Evolutionary conservation across 64 coral and sea anemone species (phyloP), one percentile per base, ranked within the genome.

Genomic region (Montipora capricornis): DNA sequence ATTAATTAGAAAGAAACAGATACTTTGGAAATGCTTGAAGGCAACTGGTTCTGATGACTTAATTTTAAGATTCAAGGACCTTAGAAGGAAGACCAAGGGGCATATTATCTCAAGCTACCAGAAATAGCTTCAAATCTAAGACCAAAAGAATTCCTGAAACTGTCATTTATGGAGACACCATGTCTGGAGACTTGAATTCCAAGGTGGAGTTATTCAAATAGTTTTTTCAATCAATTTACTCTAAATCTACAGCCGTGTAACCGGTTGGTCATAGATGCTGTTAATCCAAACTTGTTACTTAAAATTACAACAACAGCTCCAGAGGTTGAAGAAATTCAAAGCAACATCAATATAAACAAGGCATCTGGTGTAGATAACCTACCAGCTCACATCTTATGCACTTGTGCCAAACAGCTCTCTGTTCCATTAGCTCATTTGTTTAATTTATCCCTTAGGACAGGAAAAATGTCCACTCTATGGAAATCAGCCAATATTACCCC

Each of bases 21-120:
- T 37, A 89, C 87, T 89, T 58, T 89, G 87, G 87, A 89, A 77
- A 89, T 50, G 73, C 16, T 24, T 92, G 5, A 92, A 92, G 19
- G 10, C 79, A 14, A 92, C 14, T 92, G 80, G 78, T 20, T 84
- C 90, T 17, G 50, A 26, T 11, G 90, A 92, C 45, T 80, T 85
- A 64, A 77, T 73, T 75, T 15, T 77, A 16, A 89, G 60, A 62
- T 78, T 89, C 10, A 77, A 89, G 51, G 87, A 89, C 1, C 73
- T 89, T 13, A 87, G 83, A 50, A 87, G 44, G 83, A n/a, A 87
- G 45, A 87, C 83, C 4, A 74, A 87, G 60, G 81, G 55, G 64
- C 59, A 73, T 4, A 91, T 91, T 81, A 74, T 81, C 20, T 69
- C 57, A 44, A 91, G 89, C 52, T 91, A 81, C 49, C 24, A 22